A percentile compares a stretch with the other conserved stretches of the same genome.
These are phyloP conservation scores for Chrysopa pallens DNA, from an alignment of 1,140 invertebrate genomes.

Conservation along the genomic window DNA sequence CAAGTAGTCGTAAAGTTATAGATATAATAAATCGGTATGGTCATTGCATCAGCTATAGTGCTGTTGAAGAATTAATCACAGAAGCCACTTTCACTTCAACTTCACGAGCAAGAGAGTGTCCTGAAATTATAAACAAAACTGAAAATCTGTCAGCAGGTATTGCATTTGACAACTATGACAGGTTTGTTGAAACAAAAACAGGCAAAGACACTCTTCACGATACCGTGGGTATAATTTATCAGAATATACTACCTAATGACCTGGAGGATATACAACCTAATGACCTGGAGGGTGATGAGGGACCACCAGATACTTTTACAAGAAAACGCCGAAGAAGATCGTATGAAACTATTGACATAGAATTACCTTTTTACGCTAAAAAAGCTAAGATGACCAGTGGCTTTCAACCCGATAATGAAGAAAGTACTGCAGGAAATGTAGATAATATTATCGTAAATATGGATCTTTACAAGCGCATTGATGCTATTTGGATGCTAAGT, in stretches of 20 bases:
- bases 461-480: background rate
- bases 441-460: background rate
- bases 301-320: too few relatives aligned
- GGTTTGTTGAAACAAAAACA: conserved; percentile 22
- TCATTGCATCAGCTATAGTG: conserved; percentile 15
- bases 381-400: conserved; percentile 2
- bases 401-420: conserved; percentile 1
- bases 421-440: too few relatives aligned
- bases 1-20: conserved; percentile 15
- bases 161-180: conserved; percentile 25
- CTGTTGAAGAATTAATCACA: conserved; percentile 17
- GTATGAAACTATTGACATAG: conserved; percentile 1
- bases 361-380: conserved; percentile 3
- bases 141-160: conserved; percentile 13
- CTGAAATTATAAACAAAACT: conserved; percentile 9
- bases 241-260: conserved; percentile 2
- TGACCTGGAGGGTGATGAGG: too few relatives aligned
- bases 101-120: conserved; percentile 8
- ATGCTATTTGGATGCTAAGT: conserved; percentile 8
- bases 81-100: conserved; percentile 10
- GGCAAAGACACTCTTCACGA: conserved; percentile 26
- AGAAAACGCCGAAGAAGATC: conserved; percentile 5
- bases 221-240: conserved; percentile 25
- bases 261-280: too few relatives aligned
- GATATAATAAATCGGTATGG: conserved; percentile 14